Evolutionary conservation across 2,113 vertebrate species (phyloP).

Genomic region (Bothrops jararaca): DNA sequence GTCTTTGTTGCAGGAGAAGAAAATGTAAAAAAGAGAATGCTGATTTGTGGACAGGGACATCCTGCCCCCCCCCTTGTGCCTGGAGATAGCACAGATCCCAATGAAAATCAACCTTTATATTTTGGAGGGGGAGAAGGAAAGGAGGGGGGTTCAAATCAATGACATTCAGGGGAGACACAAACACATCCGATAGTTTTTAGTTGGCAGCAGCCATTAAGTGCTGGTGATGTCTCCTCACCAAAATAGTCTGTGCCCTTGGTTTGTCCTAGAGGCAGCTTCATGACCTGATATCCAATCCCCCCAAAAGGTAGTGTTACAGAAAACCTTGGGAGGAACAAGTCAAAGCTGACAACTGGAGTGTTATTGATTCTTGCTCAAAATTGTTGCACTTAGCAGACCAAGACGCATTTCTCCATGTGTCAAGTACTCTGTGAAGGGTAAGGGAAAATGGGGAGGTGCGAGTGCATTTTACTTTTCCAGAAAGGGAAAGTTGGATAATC

Average conservation of each 20-base stretch:
- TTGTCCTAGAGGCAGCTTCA: conserved; percentile 7
- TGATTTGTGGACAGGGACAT: neutral
- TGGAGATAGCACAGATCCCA: neutral
- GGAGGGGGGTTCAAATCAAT: neutral
- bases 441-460: neutral
- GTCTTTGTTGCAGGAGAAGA: neutral
- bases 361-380: conserved; percentile 34
- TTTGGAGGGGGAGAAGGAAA: neutral
- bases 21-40: neutral
- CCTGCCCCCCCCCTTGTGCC: neutral
- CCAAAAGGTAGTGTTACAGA: neutral
- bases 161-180: neutral
- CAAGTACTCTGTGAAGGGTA: neutral
- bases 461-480: neutral
- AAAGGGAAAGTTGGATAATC: conserved; percentile 24
- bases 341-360: conserved; percentile 28
- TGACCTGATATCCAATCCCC: neutral
- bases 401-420: neutral
- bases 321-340: conserved; percentile 15
- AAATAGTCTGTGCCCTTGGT: neutral
- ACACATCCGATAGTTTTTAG: neutral
- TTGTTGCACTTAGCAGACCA: conserved; percentile 37
- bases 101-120: neutral
- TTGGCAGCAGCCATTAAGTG: neutral
- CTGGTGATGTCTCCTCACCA: neutral